Base-by-base conservation (phyloP, 2,113 vertebrate genomes). In the Capreolus pygargus region DNA sequence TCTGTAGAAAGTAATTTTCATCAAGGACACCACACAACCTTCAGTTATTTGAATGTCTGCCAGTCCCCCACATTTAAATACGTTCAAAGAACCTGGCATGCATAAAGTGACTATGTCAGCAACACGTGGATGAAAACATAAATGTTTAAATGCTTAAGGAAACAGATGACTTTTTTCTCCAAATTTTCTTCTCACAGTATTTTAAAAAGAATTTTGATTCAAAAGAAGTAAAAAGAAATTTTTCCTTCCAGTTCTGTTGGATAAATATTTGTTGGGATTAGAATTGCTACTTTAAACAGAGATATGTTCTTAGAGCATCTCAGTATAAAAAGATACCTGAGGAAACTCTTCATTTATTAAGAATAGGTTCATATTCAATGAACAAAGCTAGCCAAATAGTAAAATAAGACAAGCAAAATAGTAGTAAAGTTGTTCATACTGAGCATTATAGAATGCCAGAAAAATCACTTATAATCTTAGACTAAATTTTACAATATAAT, bases 221-320 rank as follows among this genome's bases (percentile, higher is more conserved):
- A 83, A 27, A 88, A 82, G 43, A 90, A 94, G 11, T 64, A 39
- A 58, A 79, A 89, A 82, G 47, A 97, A 60, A 82, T 52, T 4
- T 91, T 94, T 91, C 45, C 76, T 3, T 88, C 33, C 86, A 85
- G 7, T 81, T 17, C 21, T 87, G 50, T 5, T 60, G 87, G 57
- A 67, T 87, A 85, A 88, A 87, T 61, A 33, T 61, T 94, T 93
- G 11, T 76, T 61, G 60, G 55, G 3, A 52, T 90, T 78, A 74
- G 76, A 88, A 86, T 47, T 89, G 36, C 36, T 93, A 47, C 58
- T 79, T 92, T 78, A 52, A 87, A 85, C 33, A 97, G 74, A 96
- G 96, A 85, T 95, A 3, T 86, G 23, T 91, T 93, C 45, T 94
- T 90, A 93, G 10, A 61, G 6, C 17, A 60, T 25, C 57, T 93